phyloP scores from a whole-genome alignment of 2,113 vertebrate species.

The Pluvianellus socialis region DNA sequence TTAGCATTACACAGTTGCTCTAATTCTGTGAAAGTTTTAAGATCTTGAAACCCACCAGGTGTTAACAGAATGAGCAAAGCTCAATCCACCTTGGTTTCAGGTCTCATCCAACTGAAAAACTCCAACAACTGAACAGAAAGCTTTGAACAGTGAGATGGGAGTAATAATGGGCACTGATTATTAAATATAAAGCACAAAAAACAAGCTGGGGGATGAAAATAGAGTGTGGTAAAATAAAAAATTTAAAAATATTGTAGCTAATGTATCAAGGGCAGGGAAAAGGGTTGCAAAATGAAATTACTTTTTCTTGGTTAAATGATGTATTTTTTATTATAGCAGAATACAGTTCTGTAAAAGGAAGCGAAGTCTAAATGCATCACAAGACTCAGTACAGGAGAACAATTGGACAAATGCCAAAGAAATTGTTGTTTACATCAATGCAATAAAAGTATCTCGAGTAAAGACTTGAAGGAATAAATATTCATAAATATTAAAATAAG shows the following conservation, averaged over 20 bases:
- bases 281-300: conserved; percentile 25
- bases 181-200: conserved; percentile 17
- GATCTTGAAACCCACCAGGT: background rate
- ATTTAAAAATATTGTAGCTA: background rate
- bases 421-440: conserved; percentile 46
- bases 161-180: background rate
- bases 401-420: conserved; percentile 38
- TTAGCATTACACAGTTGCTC: background rate
- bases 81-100: background rate
- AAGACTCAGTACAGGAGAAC: background rate
- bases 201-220: conserved; percentile 23
- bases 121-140: background rate
- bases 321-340: conserved; percentile 12
- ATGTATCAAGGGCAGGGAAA: background rate
- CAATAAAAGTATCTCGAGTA: conserved; percentile 36
- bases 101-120: background rate
- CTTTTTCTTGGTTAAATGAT: conserved; percentile 33
- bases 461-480: conserved; percentile 60
- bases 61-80: background rate
- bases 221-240: conserved; percentile 5
- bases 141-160: background rate
- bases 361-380: conserved; percentile 2
- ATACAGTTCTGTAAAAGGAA: conserved; percentile 3
- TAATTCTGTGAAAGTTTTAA: background rate
- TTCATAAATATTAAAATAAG: conserved; percentile 52